Percentiles rank a stretch among this genome's conserved stretches.
Conservation (phyloP, 1,140 invertebrate genomes). For the Tenebrio molitor region DNA sequence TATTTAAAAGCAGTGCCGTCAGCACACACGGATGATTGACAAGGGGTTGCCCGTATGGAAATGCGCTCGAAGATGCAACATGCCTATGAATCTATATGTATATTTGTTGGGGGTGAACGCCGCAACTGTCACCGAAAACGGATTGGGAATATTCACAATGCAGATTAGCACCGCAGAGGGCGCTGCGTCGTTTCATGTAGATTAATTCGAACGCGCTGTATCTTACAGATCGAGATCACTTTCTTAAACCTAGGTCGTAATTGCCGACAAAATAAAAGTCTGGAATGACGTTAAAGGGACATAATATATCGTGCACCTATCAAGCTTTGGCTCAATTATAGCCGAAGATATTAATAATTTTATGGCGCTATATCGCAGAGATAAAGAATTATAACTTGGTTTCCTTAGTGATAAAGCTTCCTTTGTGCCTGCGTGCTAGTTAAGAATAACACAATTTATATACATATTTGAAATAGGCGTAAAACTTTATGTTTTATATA, state of each 20-base stretch:
- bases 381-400: slow-evolving; percentile 65
- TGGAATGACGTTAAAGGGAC: slow-evolving; percentile 60
- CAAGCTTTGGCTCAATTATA: slow-evolving; percentile 62
- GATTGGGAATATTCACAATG: slow-evolving; percentile 58
- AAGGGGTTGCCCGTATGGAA: slow-evolving; percentile 59
- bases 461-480: slow-evolving; percentile 53
- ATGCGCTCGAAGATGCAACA: slow-evolving; percentile 55
- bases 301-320: slow-evolving; percentile 62
- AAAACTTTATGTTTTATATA: slow-evolving; percentile 57
- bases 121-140: slow-evolving; percentile 59
- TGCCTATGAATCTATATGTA: slow-evolving; percentile 58
- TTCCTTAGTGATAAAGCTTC: slow-evolving; percentile 54
- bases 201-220: slow-evolving; percentile 42
- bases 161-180: slow-evolving; percentile 54
- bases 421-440: slow-evolving; percentile 46
- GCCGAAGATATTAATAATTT: slow-evolving; percentile 64
- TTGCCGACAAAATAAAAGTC: no score
- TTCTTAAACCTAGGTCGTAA: no score
- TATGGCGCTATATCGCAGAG: slow-evolving; percentile 59
- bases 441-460: slow-evolving; percentile 55
- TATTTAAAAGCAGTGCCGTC: slow-evolving; percentile 64
- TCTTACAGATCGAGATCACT: no score
- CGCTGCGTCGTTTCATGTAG: slow-evolving; percentile 46
- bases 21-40: slow-evolving; percentile 60
- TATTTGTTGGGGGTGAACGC: slow-evolving; percentile 53